Base-by-base conservation (phyloP, 92 coral and sea anemone genomes). In the Epizoanthus stellaris region DNA sequence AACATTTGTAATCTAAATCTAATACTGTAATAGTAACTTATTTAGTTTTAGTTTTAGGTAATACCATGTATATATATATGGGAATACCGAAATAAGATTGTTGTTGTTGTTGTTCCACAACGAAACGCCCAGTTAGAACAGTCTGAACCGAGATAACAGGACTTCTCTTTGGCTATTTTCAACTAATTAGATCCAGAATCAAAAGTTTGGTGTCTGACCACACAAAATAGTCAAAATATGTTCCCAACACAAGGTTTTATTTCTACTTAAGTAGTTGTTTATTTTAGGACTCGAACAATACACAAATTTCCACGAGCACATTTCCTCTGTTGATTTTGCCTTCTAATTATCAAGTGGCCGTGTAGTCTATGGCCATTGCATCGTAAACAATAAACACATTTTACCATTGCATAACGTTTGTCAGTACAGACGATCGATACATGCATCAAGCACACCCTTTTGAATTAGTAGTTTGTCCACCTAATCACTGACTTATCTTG, bases 251-350 rank as follows among this genome's bases (percentile, higher is more conserved):
- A 12, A 8, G 23, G 40, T 62, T 77, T 40, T 79, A 63, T 64
- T 63, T 79, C 14, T 21, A 42, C 43, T 10, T 63, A 79, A 79
- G 72, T 79, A 67, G 71, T 64, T 79, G 60, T 79, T 79, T 79
- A 56, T 63, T 64, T 45, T 63, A 49, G 17, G 23, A 79, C 70
- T 43, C 13, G 16, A 38, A 34, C 19, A 39, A 79, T 12, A 79
- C 64, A 79, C 70, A 79, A 12, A 63, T 43, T 12, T 49, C 58
- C 7, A 38, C 83, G 16, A 72, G 16, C 77, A 72, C 45, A 45
- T 76, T 21, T 61, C 49, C 77, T n/a, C 58, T 77, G 68, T 59
- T 77, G 54, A 77, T 39, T 20, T 63, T 63, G 64, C 49, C 60
- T 62, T 43, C 47, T 63, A 20, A 20, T 60, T 77, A 13, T 20